Base-by-base conservation (phyloP, 2,888 invertebrate genomes). In the Chloroclystis v-ata region DNA sequence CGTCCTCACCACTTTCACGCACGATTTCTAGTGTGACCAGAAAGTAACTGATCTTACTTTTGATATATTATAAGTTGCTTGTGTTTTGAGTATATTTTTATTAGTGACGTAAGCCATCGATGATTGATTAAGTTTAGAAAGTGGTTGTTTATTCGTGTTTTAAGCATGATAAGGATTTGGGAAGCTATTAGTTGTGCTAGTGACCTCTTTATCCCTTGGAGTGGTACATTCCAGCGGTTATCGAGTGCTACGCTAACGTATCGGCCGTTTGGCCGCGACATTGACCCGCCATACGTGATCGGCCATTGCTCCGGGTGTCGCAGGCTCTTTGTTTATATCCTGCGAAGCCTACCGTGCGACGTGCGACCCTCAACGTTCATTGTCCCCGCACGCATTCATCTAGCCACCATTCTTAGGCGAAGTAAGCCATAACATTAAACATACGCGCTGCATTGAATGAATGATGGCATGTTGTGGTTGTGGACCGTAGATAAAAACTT, bases 261-360 rank as follows among this genome's bases (percentile, higher is more conserved):
- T 74, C 78, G 76, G 81, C 72, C 73, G 75, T 67, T 68, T 67
- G 82, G 66, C 80, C 85, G 78, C 85, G 86, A 86, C 86, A 86
- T 85, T 86, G 87, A 87, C 83, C 86, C 75, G 76, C 67, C 76
- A 75, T 78, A 77, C 76, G 70, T 75, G 80, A 75, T 78, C 83
- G 86, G 86, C 71, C 86, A 83, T 80, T 84, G 86, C 86, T 82
- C 86, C 67, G 78, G 65, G 68, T 82, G 82, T 83, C 79, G 80
- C 79, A 85, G 85, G 69, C 82, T 85, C 82, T 84, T 86, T 86
- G 85, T 86, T 86, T 86, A 83, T 82, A 72, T 82, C 82, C 85
- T 82, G 72, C 67, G 69, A 69, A 68, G 66, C 68, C 67, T 64
- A 54, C 59, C 56, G 55, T 56, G 57, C 66, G 59, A 62, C 56